Percentiles rank a stretch among this genome's conserved stretches.
These are phyloP conservation scores for Apotomis capreana DNA, from an alignment of 2,888 invertebrate species.

Conservation along the genomic window DNA sequence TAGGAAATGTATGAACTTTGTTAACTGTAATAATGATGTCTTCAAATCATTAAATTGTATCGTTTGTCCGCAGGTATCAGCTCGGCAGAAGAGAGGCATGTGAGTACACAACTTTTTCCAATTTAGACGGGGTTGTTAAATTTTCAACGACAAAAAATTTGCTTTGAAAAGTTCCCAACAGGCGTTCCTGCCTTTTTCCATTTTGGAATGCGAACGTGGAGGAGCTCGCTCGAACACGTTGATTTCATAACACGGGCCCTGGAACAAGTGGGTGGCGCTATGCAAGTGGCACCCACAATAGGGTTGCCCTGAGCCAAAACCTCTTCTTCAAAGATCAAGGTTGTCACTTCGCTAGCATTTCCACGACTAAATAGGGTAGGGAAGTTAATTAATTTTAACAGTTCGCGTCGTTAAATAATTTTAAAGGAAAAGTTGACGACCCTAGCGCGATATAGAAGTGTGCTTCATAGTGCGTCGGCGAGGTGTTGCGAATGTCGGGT, in stretches of 20 bases:
- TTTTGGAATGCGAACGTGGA: slow-evolving; percentile 75
- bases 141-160: slow-evolving; percentile 66
- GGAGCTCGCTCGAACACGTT: slow-evolving; percentile 82
- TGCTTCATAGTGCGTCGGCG: slow-evolving; percentile 74
- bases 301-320: slow-evolving; percentile 49
- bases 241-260: slow-evolving; percentile 82
- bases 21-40: background rate
- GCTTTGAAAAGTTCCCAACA: slow-evolving; percentile 73
- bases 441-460: slow-evolving; percentile 65
- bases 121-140: slow-evolving; percentile 67
- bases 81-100: slow-evolving; percentile 81
- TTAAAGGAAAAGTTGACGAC: slow-evolving; percentile 51
- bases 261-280: slow-evolving; percentile 81
- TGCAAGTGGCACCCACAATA: slow-evolving; percentile 68
- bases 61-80: slow-evolving; percentile 77
- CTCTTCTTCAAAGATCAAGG: slow-evolving; percentile 25
- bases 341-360: background rate
- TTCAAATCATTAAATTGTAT: slow-evolving; percentile 41
- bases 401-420: slow-evolving; percentile 18
- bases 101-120: slow-evolving; percentile 75
- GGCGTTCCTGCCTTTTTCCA: slow-evolving; percentile 71
- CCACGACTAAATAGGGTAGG: slow-evolving; percentile 1
- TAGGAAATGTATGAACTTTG: too few relatives aligned
- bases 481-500: slow-evolving; percentile 80
- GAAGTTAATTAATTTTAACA: slow-evolving; percentile 5